phyloP scores from a whole-genome alignment of 2,888 invertebrate genomes.

The Drosophila sordidula region DNA sequence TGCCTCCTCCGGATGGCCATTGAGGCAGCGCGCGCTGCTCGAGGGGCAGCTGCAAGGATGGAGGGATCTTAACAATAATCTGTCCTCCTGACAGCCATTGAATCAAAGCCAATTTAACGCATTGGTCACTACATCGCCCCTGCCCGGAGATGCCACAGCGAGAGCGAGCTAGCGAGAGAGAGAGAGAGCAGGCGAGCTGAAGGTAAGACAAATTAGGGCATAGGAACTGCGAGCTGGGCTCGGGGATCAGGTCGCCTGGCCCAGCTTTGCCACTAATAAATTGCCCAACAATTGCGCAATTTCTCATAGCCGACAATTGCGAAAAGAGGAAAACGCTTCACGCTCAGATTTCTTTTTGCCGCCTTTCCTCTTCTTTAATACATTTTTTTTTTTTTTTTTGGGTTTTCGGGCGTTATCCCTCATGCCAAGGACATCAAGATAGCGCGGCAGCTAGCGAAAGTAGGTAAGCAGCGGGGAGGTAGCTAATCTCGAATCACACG shows the following conservation, averaged over 20 bases:
- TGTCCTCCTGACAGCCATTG: conserved; percentile 55
- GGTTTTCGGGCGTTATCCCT: conserved; percentile 34
- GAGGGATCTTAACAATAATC: conserved; percentile 57
- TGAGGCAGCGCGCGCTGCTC: conserved; percentile 27
- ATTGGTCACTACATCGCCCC: conserved; percentile 72
- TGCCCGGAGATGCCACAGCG: conserved; percentile 16
- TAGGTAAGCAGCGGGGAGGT: conserved; percentile 43
- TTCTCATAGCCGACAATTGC: conserved; percentile 57
- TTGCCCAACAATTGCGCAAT: conserved; percentile 82
- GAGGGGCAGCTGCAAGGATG: conserved; percentile 21
- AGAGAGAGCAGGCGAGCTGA: background rate
- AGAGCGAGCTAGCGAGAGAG: background rate
- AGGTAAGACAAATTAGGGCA: conserved; percentile 76
- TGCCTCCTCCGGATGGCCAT: conserved; percentile 1
- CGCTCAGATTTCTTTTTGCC: conserved; percentile 48
- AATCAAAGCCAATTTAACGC: conserved; percentile 75
- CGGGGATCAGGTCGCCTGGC: conserved; percentile 19
- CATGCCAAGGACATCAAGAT: conserved; percentile 64
- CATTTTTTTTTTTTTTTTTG: conserved; percentile 25
- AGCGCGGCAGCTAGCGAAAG: conserved; percentile 29
- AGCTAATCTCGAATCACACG: conserved; percentile 67
- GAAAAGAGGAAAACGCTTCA: conserved; percentile 43
- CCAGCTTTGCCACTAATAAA: conserved; percentile 69
- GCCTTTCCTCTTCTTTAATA: conserved; percentile 23
- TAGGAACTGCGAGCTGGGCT: conserved; percentile 8